Evolutionary conservation across 2,797 vertebrate species (phyloP).

Genomic region (Myotis daubentonii): DNA sequence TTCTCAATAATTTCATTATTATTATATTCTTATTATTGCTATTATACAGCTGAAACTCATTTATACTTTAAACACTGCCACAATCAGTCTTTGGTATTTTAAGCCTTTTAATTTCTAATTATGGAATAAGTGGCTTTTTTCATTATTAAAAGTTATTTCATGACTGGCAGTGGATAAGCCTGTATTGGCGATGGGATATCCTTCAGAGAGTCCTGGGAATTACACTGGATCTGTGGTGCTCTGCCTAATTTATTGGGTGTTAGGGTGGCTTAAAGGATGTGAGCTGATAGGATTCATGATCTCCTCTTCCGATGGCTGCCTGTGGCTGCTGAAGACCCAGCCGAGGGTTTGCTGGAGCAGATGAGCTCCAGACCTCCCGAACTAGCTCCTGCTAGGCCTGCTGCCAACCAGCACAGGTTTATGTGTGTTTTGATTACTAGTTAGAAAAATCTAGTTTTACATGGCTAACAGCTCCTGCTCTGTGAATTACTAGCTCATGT

Average conservation of each 20-base stretch:
- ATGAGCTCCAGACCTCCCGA: not conserved
- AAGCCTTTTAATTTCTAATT: conserved; percentile 22
- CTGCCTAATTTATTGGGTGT: conserved; percentile 4
- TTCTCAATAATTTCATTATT: not conserved
- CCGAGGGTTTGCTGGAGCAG: not conserved
- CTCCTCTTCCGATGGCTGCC: not conserved
- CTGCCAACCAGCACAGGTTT: not conserved
- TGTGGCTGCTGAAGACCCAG: not conserved
- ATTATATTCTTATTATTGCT: not conserved
- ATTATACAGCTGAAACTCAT: not conserved
- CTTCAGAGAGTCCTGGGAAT: not conserved
- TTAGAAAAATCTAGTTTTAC: not conserved
- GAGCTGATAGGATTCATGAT: not conserved
- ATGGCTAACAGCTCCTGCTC: not conserved
- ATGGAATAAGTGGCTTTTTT: not conserved
- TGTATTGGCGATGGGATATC: not conserved
- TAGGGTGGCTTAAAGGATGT: not conserved
- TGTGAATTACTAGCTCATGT: not conserved
- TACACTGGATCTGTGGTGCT: not conserved
- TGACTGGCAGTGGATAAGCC: not conserved
- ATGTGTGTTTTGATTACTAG: conserved; percentile 9
- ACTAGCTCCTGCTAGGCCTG: not conserved
- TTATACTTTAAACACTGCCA: not conserved
- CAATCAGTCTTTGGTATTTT: not conserved
- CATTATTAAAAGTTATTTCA: conserved; percentile 10